phyloP scores from a whole-genome alignment of 2,113 vertebrate species.

The Eurystomus gularis region DNA sequence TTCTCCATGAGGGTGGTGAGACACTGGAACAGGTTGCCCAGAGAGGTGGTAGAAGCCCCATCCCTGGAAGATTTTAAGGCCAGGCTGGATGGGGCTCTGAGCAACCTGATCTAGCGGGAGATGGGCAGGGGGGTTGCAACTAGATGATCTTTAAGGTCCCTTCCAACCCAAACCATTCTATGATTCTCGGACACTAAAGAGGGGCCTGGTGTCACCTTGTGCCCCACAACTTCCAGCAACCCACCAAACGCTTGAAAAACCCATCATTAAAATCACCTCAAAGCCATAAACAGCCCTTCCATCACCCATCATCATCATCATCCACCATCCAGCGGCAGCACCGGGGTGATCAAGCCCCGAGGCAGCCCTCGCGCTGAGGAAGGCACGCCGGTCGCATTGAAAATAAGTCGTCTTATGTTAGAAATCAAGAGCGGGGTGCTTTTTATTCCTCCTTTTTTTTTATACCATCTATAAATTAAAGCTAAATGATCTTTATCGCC shows the following conservation, averaged over 20 bases:
- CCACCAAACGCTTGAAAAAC: not conserved
- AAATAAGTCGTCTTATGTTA: not conserved
- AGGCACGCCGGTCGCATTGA: not conserved
- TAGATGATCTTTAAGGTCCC: too few species aligned
- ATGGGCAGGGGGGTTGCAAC: too few species aligned
- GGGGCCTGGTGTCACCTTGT: not conserved
- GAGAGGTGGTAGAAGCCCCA: too few species aligned
- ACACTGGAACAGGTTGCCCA: too few species aligned
- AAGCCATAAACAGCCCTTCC: not conserved
- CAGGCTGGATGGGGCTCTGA: too few species aligned
- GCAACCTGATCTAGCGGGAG: too few species aligned
- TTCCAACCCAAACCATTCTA: too few species aligned
- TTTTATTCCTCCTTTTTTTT: not conserved
- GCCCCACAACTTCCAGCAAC: not conserved
- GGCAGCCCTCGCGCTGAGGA: not conserved
- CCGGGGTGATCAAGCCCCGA: not conserved
- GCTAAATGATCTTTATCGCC: not conserved
- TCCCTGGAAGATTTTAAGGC: too few species aligned
- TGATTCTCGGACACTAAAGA: not conserved
- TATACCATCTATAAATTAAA: not conserved
- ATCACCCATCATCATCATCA: too few species aligned
- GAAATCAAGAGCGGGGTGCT: rapidly evolving
- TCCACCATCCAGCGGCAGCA: not conserved
- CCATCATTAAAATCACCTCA: not conserved
- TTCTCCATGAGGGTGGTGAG: too few species aligned